Conservation (phyloP, 2,113 vertebrate species). For the Colaptes auratus region DNA sequence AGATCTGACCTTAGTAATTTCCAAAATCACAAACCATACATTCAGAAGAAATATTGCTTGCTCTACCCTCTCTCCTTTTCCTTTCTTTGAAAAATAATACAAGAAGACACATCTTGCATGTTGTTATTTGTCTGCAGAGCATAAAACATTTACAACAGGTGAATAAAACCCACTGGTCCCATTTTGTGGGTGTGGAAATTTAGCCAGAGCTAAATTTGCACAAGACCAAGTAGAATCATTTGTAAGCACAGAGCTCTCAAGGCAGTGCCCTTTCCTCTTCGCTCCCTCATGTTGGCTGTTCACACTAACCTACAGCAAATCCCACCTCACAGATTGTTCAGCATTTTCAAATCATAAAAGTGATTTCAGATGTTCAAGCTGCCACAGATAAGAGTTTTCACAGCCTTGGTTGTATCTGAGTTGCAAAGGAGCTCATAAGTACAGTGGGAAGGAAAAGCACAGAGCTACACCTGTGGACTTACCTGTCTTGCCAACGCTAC, state of each 20-base stretch:
- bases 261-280: background rate
- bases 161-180: background rate
- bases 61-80: background rate
- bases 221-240: background rate
- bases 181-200: background rate
- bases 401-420: background rate
- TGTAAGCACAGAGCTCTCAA: background rate
- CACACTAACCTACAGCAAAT: background rate
- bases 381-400: background rate
- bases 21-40: background rate
- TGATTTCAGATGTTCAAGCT: background rate
- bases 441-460: background rate
- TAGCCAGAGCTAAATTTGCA: background rate
- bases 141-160: background rate
- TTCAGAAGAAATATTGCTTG: background rate
- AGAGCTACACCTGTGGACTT: background rate
- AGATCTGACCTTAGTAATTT: background rate
- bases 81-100: background rate
- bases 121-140: background rate
- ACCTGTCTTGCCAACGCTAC: constrained; percentile 92
- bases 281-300: background rate
- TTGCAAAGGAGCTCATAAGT: background rate
- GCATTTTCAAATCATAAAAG: background rate
- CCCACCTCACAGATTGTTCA: background rate
- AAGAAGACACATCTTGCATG: background rate